Conservation (phyloP, 2,113 vertebrate species). For the Saimiri boliviensis region DNA sequence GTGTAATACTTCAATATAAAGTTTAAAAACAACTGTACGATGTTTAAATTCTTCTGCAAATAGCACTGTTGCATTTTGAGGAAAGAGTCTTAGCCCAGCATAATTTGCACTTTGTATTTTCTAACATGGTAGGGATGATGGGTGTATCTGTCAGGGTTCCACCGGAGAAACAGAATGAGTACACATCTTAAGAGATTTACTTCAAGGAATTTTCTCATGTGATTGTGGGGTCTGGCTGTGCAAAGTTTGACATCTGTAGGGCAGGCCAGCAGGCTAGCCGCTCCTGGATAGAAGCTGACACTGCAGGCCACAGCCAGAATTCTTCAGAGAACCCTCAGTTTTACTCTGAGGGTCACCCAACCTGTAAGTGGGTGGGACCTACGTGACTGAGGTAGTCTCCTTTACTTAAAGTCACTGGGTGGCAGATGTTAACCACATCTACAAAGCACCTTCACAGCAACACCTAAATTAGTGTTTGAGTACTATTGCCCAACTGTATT, state of each 20-base stretch:
- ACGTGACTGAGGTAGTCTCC: not conserved
- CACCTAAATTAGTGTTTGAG: not conserved
- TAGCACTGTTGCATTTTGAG: not conserved
- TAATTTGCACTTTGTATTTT: not conserved
- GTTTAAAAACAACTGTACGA: not conserved
- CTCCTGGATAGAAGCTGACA: not conserved
- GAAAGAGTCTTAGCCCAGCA: not conserved
- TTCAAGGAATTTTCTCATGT: not conserved
- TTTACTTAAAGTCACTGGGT: not conserved
- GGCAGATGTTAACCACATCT: not conserved
- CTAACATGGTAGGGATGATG: not conserved
- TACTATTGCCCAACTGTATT: not conserved
- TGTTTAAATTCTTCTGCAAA: constrained; percentile 5
- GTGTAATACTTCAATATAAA: not conserved
- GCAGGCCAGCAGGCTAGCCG: not conserved
- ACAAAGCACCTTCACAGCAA: not conserved
- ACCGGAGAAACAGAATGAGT: not conserved
- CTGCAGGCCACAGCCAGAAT: not conserved
- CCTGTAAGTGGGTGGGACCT: not conserved
- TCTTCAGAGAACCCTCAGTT: not conserved
- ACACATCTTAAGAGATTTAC: not conserved
- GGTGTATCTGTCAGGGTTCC: not conserved
- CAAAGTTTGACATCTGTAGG: not conserved
- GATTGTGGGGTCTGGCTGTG: not conserved
- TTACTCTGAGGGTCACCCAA: not conserved